A percentile compares a stretch with the other conserved stretches of the same genome.
phyloP scores from a whole-genome alignment of 2,888 invertebrate species.

The Caenorhabditis parvicauda region DNA sequence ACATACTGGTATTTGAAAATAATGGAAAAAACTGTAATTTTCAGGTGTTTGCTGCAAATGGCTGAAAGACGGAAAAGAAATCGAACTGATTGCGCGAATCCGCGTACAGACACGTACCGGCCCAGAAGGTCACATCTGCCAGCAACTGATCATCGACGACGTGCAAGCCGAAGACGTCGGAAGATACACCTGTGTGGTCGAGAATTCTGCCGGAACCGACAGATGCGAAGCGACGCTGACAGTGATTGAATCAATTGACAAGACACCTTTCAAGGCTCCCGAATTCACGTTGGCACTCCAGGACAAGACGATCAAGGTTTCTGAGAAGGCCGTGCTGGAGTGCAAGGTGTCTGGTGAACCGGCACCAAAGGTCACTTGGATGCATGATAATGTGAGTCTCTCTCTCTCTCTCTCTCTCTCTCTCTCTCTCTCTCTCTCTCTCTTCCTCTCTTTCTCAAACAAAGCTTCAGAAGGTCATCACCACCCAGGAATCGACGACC shows the following conservation, averaged over 20 bases:
- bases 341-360: conserved; percentile 57
- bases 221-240: conserved; percentile 57
- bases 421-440: background rate
- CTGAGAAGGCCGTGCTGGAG: conserved; percentile 69
- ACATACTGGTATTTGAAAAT: background rate
- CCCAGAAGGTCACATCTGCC: conserved; percentile 38
- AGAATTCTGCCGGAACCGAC: conserved; percentile 57
- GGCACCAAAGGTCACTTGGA: conserved; percentile 66
- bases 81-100: conserved; percentile 62
- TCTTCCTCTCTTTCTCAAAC: background rate
- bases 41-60: conserved; percentile 62
- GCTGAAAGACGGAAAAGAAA: conserved; percentile 60
- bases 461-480: conserved; percentile 5
- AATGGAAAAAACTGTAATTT: no score
- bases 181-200: conserved; percentile 59
- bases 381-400: conserved; percentile 70
- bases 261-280: conserved; percentile 42
- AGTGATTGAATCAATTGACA: conserved; percentile 53
- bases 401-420: background rate
- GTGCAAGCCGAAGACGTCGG: conserved; percentile 58
- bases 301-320: conserved; percentile 46
- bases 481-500: conserved; percentile 17
- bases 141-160: conserved; percentile 58
- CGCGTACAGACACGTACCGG: conserved; percentile 54
- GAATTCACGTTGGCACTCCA: conserved; percentile 53